phyloP scores from a whole-genome alignment of 2,888 invertebrate species.

The Alcis repandata region DNA sequence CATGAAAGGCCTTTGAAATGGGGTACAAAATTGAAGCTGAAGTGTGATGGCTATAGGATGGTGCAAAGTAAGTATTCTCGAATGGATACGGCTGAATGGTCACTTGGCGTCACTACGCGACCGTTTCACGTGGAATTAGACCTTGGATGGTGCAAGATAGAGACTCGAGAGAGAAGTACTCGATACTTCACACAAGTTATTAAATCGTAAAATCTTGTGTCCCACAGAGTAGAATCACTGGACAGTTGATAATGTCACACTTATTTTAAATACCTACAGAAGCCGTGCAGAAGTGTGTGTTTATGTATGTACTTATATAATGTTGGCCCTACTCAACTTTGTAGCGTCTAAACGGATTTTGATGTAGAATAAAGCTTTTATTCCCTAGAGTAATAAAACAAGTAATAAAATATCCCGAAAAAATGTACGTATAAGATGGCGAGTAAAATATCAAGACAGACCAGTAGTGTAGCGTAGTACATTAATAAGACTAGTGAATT shows the following conservation, averaged over 20 bases:
- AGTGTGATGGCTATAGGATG: slow-evolving; percentile 46
- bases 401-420: too few relatives aligned
- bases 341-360: too few relatives aligned
- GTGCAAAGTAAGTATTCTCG: slow-evolving; percentile 70
- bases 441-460: too few relatives aligned
- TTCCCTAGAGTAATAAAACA: too few relatives aligned
- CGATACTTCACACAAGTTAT: neutral
- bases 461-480: neutral
- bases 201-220: neutral
- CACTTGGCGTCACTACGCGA: slow-evolving; percentile 64
- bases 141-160: slow-evolving; percentile 53
- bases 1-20: slow-evolving; percentile 2
- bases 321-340: too few relatives aligned
- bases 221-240: neutral
- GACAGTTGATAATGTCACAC: too few relatives aligned
- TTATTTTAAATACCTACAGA: too few relatives aligned
- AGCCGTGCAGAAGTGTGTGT: too few relatives aligned
- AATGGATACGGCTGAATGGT: slow-evolving; percentile 64
- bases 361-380: too few relatives aligned
- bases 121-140: slow-evolving; percentile 57
- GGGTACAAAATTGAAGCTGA: slow-evolving; percentile 13
- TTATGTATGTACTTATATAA: too few relatives aligned
- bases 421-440: too few relatives aligned
- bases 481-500: neutral
- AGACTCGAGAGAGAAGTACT: slow-evolving; percentile 11